Evolutionary conservation across 1,140 invertebrate species (phyloP), one percentile per base, ranked within the genome.

Genomic region (Drosophila oshimai): DNA sequence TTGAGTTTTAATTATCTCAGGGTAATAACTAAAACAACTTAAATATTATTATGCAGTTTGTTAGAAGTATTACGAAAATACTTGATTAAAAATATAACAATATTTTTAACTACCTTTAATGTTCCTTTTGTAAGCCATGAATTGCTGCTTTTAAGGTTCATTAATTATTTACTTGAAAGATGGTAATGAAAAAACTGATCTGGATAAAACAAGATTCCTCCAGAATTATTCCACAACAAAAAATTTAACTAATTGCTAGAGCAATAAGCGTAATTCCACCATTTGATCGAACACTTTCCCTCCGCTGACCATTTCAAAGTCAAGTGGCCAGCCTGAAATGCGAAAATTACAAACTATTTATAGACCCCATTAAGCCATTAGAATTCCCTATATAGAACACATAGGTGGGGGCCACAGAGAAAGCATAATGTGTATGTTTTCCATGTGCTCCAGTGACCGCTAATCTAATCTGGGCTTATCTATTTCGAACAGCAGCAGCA

Each of bases 401-500:
- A 17, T 13, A 2, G 12, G 18, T 6, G 22, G 28, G 22, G 10
- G 17, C 5, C 12, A 4, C 10, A n/a, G 55, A 15, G 22, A 36
- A 45, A 50, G 26, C 28, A 42, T 31, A 72, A 37, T 72, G 72
- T 71, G 68, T 39, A 72, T 71, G 68, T 39, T 60, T 22, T 5
- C 45, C 18, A 60, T 31, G 26, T 45, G 62, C 44, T 61, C 39
- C 68, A 50, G 20, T 61, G 28, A 49, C 39, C 51, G 51, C 51
- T 86, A 80, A 84, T 84, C 79, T 86, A 80, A 84, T 84, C 80
- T 58, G 12, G 37, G 70, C 80, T 69, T 64, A 74, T 55, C 75
- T 79, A 55, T 74, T 47, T 29, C n/a, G 12, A 37, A 15, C 41
- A 62, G 37, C 39, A 45, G 46, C n/a, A 13, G 15, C 41, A 62